Conservation (phyloP, 2,888 invertebrate species). For the Tetanocera ferruginea region DNA sequence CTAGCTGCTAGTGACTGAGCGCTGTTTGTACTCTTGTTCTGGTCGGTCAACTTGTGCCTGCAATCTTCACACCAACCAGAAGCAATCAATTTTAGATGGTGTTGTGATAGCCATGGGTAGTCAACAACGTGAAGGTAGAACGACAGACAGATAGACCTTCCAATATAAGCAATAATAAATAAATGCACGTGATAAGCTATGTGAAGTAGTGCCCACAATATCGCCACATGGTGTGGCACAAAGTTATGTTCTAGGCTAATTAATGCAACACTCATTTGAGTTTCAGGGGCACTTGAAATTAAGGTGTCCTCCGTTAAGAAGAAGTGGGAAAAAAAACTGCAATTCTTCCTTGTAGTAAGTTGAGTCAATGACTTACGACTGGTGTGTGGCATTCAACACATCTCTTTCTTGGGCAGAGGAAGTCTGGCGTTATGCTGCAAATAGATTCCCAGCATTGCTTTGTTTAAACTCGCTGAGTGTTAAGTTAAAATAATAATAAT, state of each 20-base stretch:
- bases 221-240: slow-evolving; percentile 2
- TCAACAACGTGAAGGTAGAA: slow-evolving; percentile 20
- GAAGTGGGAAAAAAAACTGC: no score
- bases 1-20: not conserved
- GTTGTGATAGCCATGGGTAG: slow-evolving; percentile 64
- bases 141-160: not conserved
- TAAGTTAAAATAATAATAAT: not conserved
- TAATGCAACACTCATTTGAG: slow-evolving; percentile 44
- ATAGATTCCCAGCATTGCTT: not conserved
- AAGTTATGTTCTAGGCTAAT: slow-evolving; percentile 22
- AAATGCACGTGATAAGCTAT: not conserved
- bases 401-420: no score
- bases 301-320: no score
- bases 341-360: no score
- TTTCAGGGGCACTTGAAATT: not conserved
- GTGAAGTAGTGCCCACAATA: not conserved
- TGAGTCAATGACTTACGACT: no score
- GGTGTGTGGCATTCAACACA: no score
- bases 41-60: not conserved
- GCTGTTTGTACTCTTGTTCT: no score
- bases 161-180: not conserved
- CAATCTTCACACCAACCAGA: slow-evolving; percentile 62
- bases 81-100: slow-evolving; percentile 65
- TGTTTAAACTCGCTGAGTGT: not conserved
- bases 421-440: no score